Base-by-base conservation (phyloP, 1,140 invertebrate genomes). In the Leptonema lineaticorne region DNA sequence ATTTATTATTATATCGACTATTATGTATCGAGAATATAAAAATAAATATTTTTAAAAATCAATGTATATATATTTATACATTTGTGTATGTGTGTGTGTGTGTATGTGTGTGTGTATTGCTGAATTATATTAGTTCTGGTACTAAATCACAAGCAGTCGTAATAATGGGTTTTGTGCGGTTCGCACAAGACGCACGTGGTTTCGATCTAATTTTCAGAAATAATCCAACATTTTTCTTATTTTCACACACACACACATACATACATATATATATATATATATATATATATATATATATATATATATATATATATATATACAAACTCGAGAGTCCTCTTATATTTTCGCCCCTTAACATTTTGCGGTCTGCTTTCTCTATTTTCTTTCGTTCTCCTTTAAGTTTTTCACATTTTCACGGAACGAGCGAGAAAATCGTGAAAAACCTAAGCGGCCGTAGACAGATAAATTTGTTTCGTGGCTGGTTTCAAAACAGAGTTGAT, bases 111-210 rank as follows among this genome's bases (percentile, higher is more conserved):
- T 41, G 11, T 41, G 16, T 41, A 41, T 16, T 9, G 37, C 16
- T 41, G 11, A 9, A 41, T 41, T 41, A 41, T 41, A 41, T 41
- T 41, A 16, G 37, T n/a, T n/a, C 37, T 16, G 37, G 37, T 41
- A 41, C 37, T 41, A 41, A 41, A 41, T 41, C 37, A 41, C 37
- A 16, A 16, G 37, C 16, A 9, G 37, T 16, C 37, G 37, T 16
- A 41, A 41, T 41, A 41, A 41, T 41, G 16, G 37, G 37, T 41
- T 41, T 41, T 41, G 37, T 41, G 37, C 16, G 37, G 37, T 41
- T 41, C 37, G 37, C 37, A 41, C 37, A 41, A 41, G 37, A 41
- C 37, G 37, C 37, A 41, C 37, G 37, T 41, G 37, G 37, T 41
- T 16, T 3, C 37, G 37, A 41, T 41, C 37, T 41, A 41, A 41